Conservation (phyloP, 2,888 invertebrate species). For the Pseudococcus longispinus region DNA sequence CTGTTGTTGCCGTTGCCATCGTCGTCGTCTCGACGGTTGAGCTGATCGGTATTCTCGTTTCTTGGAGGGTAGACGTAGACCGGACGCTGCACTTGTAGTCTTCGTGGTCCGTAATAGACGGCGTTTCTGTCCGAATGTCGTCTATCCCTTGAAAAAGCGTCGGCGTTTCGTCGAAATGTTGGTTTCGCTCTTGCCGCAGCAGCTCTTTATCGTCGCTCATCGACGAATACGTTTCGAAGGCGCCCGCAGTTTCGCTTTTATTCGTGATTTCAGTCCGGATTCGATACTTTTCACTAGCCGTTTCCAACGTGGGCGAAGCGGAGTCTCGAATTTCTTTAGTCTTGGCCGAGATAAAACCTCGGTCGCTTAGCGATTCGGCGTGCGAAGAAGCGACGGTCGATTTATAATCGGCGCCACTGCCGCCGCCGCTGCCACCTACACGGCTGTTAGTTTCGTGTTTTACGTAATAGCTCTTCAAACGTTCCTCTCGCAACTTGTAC, state of each 20-base stretch:
- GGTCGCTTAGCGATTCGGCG: slow-evolving; percentile 76
- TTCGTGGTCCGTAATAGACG: not conserved
- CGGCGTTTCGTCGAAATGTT: not conserved
- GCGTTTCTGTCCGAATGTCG: not conserved
- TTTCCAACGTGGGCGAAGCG: slow-evolving; percentile 73
- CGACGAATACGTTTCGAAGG: no score
- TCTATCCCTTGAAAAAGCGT: not conserved
- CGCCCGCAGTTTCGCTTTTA: not conserved
- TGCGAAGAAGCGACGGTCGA: slow-evolving; percentile 63
- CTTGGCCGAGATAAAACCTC: slow-evolving; percentile 79
- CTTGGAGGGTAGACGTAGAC: not conserved
- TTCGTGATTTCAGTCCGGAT: not conserved
- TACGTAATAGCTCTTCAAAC: slow-evolving; percentile 77
- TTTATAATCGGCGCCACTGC: slow-evolving; percentile 49
- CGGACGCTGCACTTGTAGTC: no score
- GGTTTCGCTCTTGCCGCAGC: not conserved
- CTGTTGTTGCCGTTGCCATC: not conserved
- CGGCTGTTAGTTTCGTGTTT: slow-evolving; percentile 63
- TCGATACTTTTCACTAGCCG: not conserved
- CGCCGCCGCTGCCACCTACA: slow-evolving; percentile 57
- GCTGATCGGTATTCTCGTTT: no score
- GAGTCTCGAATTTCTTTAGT: slow-evolving; percentile 81
- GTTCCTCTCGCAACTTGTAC: slow-evolving; percentile 82
- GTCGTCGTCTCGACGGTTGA: not conserved
- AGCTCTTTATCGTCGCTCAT: not conserved